phyloP scores from a whole-genome alignment of 37 sponge, comb jelly and placozoan species.

The Beroe forskalii region DNA sequence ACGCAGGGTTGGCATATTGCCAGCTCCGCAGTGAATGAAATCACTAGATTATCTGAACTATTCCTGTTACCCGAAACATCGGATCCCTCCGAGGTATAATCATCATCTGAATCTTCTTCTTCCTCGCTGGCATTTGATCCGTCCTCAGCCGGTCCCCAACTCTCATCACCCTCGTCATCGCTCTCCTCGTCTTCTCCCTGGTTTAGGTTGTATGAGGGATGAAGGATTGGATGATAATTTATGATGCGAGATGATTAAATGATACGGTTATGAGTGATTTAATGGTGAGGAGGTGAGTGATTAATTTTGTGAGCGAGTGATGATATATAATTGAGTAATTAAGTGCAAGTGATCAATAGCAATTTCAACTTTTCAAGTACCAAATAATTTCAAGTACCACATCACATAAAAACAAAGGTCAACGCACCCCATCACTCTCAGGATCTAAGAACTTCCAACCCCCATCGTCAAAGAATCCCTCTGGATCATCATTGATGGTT shows the following conservation, averaged over 20 bases:
- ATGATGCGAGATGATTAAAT: background rate
- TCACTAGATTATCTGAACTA: no score
- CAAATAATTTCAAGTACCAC: no score
- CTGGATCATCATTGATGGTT: constrained; percentile 94
- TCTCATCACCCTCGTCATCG: constrained; percentile 73
- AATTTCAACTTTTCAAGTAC: no score
- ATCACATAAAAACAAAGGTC: no score
- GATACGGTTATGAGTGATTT: background rate
- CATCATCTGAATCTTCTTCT: constrained; percentile 31
- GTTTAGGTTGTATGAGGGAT: constrained; percentile 15
- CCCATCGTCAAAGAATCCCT: constrained; percentile 91
- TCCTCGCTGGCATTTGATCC: constrained; percentile 6
- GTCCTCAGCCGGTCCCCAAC: constrained; percentile 18
- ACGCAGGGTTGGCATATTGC: no score
- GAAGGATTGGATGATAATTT: background rate
- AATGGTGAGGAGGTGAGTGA: background rate
- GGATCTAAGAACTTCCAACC: constrained; percentile 98
- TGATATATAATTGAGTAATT: no score
- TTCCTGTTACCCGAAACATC: constrained; percentile 29
- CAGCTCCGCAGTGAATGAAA: no score
- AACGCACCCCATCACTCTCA: constrained; percentile 65
- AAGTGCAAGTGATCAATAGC: no score
- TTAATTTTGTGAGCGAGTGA: no score
- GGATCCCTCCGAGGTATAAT: constrained; percentile 21
- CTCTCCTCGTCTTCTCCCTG: constrained; percentile 74